Conservation (phyloP, 2,113 vertebrate species). For the Sula dactylatra region DNA sequence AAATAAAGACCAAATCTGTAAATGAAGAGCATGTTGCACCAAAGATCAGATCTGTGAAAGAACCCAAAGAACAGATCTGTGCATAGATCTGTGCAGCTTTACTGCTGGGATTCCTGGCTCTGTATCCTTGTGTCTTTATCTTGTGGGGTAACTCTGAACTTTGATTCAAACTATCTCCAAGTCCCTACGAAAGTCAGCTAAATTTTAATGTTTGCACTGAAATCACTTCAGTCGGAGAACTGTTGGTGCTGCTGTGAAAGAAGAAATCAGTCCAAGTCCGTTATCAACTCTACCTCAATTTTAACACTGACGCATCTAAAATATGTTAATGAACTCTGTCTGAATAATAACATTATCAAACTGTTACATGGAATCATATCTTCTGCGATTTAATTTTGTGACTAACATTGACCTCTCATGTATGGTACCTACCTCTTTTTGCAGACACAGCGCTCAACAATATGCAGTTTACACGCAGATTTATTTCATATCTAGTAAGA, state of each 20-base stretch:
- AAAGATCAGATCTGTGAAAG: background rate
- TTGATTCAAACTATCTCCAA: background rate
- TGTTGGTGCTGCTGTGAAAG: background rate
- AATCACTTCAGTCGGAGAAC: background rate
- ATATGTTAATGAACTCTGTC: background rate
- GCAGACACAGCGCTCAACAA: background rate
- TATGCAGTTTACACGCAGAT: background rate
- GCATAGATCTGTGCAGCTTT: background rate
- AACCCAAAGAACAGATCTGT: background rate
- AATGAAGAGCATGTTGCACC: background rate
- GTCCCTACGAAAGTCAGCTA: background rate
- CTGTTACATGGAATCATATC: background rate
- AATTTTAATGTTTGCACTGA: background rate
- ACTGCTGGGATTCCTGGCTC: background rate
- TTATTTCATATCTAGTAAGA: background rate
- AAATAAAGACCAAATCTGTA: background rate
- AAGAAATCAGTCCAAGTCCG: background rate
- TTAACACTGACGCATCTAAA: background rate
- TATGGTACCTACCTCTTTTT: background rate
- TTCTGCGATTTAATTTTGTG: background rate
- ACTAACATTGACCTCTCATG: background rate
- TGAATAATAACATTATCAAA: background rate
- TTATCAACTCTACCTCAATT: background rate
- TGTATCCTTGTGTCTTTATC: background rate
- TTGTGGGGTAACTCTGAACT: background rate